Conservation (phyloP, 2,888 invertebrate species). For the Trissonchulus sp. region DNA sequence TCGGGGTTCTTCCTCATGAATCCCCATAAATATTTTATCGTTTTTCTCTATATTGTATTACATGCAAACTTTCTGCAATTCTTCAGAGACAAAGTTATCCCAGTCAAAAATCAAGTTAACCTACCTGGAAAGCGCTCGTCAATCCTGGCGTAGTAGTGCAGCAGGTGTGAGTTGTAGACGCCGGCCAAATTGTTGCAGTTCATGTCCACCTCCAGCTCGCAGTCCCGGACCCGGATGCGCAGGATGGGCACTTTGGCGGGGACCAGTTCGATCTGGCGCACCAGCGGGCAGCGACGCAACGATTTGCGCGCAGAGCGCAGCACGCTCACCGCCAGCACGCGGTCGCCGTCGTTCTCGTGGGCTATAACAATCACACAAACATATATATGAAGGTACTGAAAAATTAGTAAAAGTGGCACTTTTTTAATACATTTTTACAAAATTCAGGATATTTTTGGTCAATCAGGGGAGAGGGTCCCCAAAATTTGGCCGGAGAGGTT, state of each 20-base stretch:
- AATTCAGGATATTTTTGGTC: too few species aligned
- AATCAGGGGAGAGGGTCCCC: neutral
- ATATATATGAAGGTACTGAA: too few species aligned
- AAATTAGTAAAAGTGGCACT: too few species aligned
- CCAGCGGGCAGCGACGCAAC: conserved; percentile 3
- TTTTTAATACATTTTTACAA: too few species aligned
- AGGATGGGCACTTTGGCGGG: conserved; percentile 39
- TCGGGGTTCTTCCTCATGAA: too few species aligned
- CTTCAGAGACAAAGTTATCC: too few species aligned
- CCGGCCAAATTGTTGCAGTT: conserved; percentile 49
- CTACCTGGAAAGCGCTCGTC: conserved; percentile 44
- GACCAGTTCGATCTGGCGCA: conserved; percentile 30
- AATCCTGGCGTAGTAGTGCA: conserved; percentile 46
- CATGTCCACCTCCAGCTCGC: conserved; percentile 43
- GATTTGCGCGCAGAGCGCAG: neutral
- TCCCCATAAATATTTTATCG: too few species aligned
- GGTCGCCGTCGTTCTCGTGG: neutral
- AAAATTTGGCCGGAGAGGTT: neutral
- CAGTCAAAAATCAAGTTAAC: too few species aligned
- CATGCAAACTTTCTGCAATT: too few species aligned
- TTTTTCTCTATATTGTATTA: too few species aligned
- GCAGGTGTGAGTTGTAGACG: conserved; percentile 48
- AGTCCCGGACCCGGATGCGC: neutral
- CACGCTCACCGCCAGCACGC: neutral
- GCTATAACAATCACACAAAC: neutral